Conservation (phyloP, 2,797 vertebrate species). For the Pangasius mekongensis region DNA sequence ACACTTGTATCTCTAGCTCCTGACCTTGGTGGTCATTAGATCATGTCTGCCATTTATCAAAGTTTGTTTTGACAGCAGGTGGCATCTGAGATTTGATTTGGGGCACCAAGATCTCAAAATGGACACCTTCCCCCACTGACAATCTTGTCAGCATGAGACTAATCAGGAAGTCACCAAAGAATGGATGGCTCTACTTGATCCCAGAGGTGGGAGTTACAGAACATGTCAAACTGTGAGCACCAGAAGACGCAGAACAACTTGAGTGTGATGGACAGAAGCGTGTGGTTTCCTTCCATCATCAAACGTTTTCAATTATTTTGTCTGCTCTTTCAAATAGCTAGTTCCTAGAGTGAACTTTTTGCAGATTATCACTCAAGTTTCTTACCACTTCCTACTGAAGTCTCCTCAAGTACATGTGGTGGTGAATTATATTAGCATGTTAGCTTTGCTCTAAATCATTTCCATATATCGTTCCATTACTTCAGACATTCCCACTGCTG, state of each 20-base stretch:
- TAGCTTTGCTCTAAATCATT: neutral
- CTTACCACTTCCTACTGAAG: neutral
- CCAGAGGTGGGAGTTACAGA: slow-evolving; percentile 54
- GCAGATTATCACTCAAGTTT: neutral
- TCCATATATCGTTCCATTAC: slow-evolving; percentile 1
- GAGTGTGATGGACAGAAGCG: neutral
- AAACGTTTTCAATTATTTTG: neutral
- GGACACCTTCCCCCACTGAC: slow-evolving; percentile 10
- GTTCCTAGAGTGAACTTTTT: neutral
- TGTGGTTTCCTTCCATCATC: neutral
- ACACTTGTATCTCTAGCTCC: neutral
- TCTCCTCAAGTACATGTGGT: neutral
- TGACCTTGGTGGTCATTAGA: slow-evolving; percentile 37
- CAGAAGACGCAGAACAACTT: neutral
- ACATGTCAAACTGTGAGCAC: slow-evolving; percentile 12
- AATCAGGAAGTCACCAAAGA: slow-evolving; percentile 15
- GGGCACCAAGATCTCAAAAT: slow-evolving; percentile 47
- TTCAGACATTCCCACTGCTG: neutral
- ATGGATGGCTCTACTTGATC: slow-evolving; percentile 15
- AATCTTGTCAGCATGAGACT: slow-evolving; percentile 20
- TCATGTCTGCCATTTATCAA: slow-evolving; percentile 50
- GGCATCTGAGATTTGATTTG: slow-evolving; percentile 62
- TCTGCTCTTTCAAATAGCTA: neutral
- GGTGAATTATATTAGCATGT: neutral
- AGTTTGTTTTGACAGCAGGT: slow-evolving; percentile 33